These are phyloP conservation scores for Calyptommatus sinebrachiatus DNA, from an alignment of 2,113 vertebrate genomes.

Conservation along the genomic window DNA sequence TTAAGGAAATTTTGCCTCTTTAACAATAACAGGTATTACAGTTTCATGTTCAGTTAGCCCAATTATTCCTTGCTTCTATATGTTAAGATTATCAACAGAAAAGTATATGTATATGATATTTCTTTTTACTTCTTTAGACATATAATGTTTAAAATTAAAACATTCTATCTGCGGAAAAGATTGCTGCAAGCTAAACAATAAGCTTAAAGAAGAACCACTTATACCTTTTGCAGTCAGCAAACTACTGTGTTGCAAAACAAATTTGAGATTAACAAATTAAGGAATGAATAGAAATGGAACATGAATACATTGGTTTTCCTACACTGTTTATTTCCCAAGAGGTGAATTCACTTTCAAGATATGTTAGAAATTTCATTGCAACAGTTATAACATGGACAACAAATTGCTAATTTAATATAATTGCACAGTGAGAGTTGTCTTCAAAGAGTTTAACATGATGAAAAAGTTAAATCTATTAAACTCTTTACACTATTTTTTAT, in stretches of 20 bases:
- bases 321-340: conserved; percentile 34
- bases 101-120: neutral
- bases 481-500: conserved; percentile 42
- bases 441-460: conserved; percentile 29
- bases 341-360: conserved; percentile 42
- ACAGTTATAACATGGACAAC: conserved; percentile 33
- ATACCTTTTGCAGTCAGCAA: conserved; percentile 8
- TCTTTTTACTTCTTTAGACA: conserved; percentile 12
- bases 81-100: neutral
- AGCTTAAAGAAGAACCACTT: conserved; percentile 11
- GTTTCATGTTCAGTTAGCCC: neutral
- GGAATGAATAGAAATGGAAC: conserved; percentile 39
- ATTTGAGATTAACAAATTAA: conserved; percentile 39
- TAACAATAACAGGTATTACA: too few relatives aligned
- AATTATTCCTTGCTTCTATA: neutral
- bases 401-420: conserved; percentile 52
- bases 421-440: conserved; percentile 30
- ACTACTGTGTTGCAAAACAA: conserved; percentile 20
- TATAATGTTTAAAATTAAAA: neutral
- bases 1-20: too few relatives aligned
- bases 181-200: neutral
- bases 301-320: conserved; percentile 13
- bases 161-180: conserved; percentile 11
- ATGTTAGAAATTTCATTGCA: conserved; percentile 22
- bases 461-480: conserved; percentile 34